A percentile compares a stretch with the other conserved stretches of the same genome.
phyloP scores from a whole-genome alignment of 2,113 vertebrate species.

The Saimiri boliviensis region DNA sequence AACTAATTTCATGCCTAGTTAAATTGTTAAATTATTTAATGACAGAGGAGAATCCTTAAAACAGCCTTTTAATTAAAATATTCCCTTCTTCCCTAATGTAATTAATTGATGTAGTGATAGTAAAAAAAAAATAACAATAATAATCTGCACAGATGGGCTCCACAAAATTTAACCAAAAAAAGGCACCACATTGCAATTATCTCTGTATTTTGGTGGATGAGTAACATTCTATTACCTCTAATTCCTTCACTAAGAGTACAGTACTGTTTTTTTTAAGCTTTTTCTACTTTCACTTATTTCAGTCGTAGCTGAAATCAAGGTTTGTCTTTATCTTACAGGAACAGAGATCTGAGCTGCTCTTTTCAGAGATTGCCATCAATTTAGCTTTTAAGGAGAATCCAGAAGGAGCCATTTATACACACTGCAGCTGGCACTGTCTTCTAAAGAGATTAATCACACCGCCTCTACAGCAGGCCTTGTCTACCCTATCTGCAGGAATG shows the following conservation, averaged over 20 bases:
- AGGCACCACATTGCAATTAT: conserved; percentile 66
- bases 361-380: conserved; percentile 84
- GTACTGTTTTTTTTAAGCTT: conserved; percentile 34
- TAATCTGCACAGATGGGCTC: conserved; percentile 59
- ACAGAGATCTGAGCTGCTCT: conserved; percentile 74
- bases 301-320: conserved; percentile 76
- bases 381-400: conserved; percentile 82
- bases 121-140: neutral
- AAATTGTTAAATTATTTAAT: conserved; percentile 50
- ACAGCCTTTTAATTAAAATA: conserved; percentile 67
- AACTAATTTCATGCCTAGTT: conserved; percentile 47
- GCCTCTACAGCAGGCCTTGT: conserved; percentile 76
- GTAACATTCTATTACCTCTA: conserved; percentile 68
- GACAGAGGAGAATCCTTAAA: conserved; percentile 49
- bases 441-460: conserved; percentile 84
- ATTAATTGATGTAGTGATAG: conserved; percentile 57
- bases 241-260: conserved; percentile 63
- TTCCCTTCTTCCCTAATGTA: conserved; percentile 41
- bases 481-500: conserved; percentile 77
- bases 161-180: conserved; percentile 65
- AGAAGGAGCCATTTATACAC: conserved; percentile 81
- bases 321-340: conserved; percentile 36
- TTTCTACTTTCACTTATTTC: conserved; percentile 70
- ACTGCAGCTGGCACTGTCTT: conserved; percentile 82
- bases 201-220: conserved; percentile 67